A percentile compares a stretch with the other conserved stretches of the same genome.
Evolutionary conservation across 2,888 invertebrate genomes (phyloP).

Genomic region (Troides helena): DNA sequence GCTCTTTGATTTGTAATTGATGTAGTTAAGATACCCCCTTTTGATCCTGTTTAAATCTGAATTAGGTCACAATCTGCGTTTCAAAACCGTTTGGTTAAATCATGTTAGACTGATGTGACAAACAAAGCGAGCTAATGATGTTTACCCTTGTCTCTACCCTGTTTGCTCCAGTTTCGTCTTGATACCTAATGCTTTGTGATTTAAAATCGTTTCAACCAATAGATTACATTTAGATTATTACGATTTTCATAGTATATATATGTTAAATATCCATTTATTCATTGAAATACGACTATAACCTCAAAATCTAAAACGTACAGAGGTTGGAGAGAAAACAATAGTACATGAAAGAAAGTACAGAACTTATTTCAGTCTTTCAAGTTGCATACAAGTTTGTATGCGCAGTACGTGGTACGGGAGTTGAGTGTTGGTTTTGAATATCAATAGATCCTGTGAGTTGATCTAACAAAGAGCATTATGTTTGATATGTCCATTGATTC

Average conservation of each 20-base stretch:
- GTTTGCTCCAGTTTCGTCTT: conserved; percentile 24
- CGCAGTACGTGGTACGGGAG: conserved; percentile 24
- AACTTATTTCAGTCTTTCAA: conserved; percentile 29
- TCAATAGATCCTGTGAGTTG: conserved; percentile 21
- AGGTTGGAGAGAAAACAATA: conserved; percentile 9
- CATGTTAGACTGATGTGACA: conserved; percentile 26
- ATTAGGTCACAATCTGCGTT: conserved; percentile 30
- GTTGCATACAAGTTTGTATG: conserved; percentile 28
- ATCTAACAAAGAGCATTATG: conserved; percentile 27
- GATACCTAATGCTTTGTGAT: conserved; percentile 25
- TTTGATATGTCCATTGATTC: conserved; percentile 25
- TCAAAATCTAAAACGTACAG: conserved; percentile 16
- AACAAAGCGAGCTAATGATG: conserved; percentile 30
- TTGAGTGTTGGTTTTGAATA: conserved; percentile 31
- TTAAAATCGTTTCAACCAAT: conserved; percentile 17
- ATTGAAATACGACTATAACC: conserved; percentile 4
- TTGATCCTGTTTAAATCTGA: conserved; percentile 14
- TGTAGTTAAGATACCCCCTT: background rate
- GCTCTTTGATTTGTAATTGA: background rate
- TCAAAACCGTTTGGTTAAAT: conserved; percentile 28
- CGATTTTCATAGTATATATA: background rate
- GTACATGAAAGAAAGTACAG: conserved; percentile 14
- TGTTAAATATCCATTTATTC: conserved; percentile 6
- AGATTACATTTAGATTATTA: background rate
- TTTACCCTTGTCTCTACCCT: conserved; percentile 26